A percentile compares a stretch with the other conserved stretches of the same genome.
phyloP scores from a whole-genome alignment of 1,140 invertebrate genomes.

The Drosophila bocki region DNA sequence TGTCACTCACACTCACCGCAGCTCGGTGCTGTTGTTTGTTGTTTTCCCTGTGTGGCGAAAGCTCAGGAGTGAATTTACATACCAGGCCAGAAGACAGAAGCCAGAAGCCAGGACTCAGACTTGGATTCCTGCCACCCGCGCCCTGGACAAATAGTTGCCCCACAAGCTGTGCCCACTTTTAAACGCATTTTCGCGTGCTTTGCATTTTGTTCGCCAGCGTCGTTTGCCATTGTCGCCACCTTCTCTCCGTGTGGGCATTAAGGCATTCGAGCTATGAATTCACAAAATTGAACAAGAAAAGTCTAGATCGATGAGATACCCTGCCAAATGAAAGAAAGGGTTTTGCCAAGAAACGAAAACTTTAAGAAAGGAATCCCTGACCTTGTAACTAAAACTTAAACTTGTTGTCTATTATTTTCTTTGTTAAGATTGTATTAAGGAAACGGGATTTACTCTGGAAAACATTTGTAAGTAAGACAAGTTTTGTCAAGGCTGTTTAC shows the following conservation, averaged over 20 bases:
- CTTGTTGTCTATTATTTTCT: background rate
- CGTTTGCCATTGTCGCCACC: slow-evolving; percentile 43
- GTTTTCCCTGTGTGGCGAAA: slow-evolving; percentile 23
- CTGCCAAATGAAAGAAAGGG: background rate
- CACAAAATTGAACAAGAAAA: slow-evolving; percentile 21
- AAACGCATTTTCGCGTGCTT: slow-evolving; percentile 70
- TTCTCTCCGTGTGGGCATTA: slow-evolving; percentile 37
- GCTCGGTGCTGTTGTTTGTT: slow-evolving; percentile 39
- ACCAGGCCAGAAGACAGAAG: slow-evolving; percentile 5
- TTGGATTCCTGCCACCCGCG: background rate
- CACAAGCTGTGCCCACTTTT: slow-evolving; percentile 45
- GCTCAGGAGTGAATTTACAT: slow-evolving; percentile 49
- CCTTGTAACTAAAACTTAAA: background rate
- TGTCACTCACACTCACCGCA: slow-evolving; percentile 58
- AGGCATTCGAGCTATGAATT: slow-evolving; percentile 27
- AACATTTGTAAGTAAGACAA: background rate
- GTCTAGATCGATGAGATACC: slow-evolving; percentile 5
- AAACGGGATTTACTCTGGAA: background rate
- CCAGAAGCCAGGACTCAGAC: slow-evolving; percentile 14
- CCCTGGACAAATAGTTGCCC: slow-evolving; percentile 21
- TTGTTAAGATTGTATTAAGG: background rate
- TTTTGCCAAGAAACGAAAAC: background rate
- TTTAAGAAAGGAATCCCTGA: background rate
- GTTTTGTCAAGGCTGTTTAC: background rate
- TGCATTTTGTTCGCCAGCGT: slow-evolving; percentile 34